Evolutionary conservation across 2,888 invertebrate species (phyloP).

Genomic region (Zele albiditarsus): DNA sequence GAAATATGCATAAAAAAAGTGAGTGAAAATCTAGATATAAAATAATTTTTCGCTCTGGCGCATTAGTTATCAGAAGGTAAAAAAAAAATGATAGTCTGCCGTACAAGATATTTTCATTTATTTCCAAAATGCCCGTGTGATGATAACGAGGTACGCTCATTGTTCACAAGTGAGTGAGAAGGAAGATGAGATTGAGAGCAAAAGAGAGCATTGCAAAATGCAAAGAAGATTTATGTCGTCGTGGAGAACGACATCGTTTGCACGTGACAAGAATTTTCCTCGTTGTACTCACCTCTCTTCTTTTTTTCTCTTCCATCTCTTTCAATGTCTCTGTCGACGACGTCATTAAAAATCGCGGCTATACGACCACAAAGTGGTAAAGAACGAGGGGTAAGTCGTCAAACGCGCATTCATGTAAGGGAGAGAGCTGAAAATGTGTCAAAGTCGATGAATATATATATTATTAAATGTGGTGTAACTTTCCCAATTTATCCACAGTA

Average conservation of each 20-base stretch:
- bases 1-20: too few species aligned
- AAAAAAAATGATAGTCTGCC: not conserved
- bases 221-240: slow-evolving; percentile 26
- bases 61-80: not conserved
- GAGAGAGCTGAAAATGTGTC: not conserved
- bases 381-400: not conserved
- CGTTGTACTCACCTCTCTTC: not conserved
- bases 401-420: not conserved
- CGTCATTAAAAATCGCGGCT: slow-evolving; percentile 14
- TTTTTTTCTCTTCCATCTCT: not conserved
- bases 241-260: slow-evolving; percentile 6
- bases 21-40: not conserved
- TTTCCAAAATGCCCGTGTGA: not conserved
- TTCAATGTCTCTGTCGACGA: slow-evolving; percentile 10
- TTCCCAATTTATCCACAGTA: not conserved
- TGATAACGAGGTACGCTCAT: slow-evolving; percentile 13
- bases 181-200: not conserved
- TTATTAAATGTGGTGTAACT: not conserved
- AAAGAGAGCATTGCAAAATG: slow-evolving; percentile 14
- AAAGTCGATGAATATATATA: not conserved
- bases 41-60: not conserved
- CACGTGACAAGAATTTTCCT: slow-evolving; percentile 23
- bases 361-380: not conserved
- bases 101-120: slow-evolving; percentile 7
- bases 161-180: not conserved